Conservation (phyloP, 1,140 invertebrate genomes). For the Drosophila paulistorum region DNA sequence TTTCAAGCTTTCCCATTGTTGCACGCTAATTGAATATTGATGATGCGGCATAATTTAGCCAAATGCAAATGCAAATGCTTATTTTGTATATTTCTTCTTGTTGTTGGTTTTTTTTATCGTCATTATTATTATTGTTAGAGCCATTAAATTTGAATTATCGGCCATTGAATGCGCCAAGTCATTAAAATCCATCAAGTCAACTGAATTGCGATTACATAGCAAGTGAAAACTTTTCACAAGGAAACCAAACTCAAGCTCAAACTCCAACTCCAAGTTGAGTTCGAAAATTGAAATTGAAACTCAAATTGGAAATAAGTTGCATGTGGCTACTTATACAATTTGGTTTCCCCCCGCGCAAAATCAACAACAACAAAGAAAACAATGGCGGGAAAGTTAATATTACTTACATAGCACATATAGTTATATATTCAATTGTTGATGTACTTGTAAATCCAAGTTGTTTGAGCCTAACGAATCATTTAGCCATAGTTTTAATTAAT, state of each 20-base stretch:
- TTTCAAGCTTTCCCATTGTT: constrained; percentile 46
- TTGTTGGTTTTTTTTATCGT: background rate
- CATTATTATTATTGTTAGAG: constrained; percentile 34
- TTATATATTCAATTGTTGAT: background rate
- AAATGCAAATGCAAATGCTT: constrained; percentile 45
- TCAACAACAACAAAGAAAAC: background rate
- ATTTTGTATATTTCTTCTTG: background rate
- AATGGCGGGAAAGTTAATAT: constrained; percentile 7
- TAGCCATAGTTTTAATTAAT: background rate
- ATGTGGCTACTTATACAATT: constrained; percentile 32
- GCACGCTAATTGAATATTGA: constrained; percentile 57
- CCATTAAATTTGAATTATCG: constrained; percentile 68
- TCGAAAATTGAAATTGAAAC: constrained; percentile 34
- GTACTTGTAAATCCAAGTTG: background rate
- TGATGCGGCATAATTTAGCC: constrained; percentile 48
- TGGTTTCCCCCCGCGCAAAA: too few relatives aligned
- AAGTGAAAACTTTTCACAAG: constrained; percentile 72
- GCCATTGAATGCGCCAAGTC: constrained; percentile 33
- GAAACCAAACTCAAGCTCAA: constrained; percentile 38
- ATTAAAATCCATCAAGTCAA: constrained; percentile 26
- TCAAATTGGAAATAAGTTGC: constrained; percentile 19
- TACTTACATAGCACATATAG: background rate
- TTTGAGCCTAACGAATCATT: constrained; percentile 1
- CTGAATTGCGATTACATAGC: constrained; percentile 40
- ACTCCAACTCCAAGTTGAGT: too few relatives aligned